Conservation (phyloP, 1,140 invertebrate genomes). For the Stegodyphus dumicola region DNA sequence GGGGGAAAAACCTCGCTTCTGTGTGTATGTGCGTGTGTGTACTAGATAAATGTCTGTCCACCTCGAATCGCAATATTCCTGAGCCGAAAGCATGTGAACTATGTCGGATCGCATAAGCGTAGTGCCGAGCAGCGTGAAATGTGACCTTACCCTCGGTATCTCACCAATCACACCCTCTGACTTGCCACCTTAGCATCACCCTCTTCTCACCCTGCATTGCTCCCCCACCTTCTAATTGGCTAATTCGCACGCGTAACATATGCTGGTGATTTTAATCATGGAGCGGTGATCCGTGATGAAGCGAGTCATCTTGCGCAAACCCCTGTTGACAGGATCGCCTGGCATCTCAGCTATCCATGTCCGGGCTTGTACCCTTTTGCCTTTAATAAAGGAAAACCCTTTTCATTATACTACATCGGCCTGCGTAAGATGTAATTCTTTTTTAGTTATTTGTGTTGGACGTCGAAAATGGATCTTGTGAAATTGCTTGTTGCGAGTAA, state of each 20-base stretch:
- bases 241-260: conserved; percentile 54
- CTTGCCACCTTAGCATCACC: conserved; percentile 6
- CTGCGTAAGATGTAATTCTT: conserved; percentile 32
- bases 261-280: conserved; percentile 58
- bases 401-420: conserved; percentile 34
- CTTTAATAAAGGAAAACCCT: conserved; percentile 43
- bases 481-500: conserved; percentile 42
- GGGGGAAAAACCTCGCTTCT: neutral
- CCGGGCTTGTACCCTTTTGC: conserved; percentile 22
- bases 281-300: conserved; percentile 51
- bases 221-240: conserved; percentile 50
- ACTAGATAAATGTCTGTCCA: conserved; percentile 41
- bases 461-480: conserved; percentile 49
- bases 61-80: conserved; percentile 19
- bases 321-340: conserved; percentile 48
- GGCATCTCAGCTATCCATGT: conserved; percentile 51
- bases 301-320: conserved; percentile 8
- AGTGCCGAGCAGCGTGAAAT: conserved; percentile 46
- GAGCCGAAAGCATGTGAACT: conserved; percentile 41
- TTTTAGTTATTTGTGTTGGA: conserved; percentile 43
- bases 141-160: neutral
- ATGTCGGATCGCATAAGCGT: conserved; percentile 26
- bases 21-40: neutral
- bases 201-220: conserved; percentile 20
- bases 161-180: conserved; percentile 55